Conservation (phyloP, 2,888 invertebrate genomes). For the Shargacucullia verbasci region DNA sequence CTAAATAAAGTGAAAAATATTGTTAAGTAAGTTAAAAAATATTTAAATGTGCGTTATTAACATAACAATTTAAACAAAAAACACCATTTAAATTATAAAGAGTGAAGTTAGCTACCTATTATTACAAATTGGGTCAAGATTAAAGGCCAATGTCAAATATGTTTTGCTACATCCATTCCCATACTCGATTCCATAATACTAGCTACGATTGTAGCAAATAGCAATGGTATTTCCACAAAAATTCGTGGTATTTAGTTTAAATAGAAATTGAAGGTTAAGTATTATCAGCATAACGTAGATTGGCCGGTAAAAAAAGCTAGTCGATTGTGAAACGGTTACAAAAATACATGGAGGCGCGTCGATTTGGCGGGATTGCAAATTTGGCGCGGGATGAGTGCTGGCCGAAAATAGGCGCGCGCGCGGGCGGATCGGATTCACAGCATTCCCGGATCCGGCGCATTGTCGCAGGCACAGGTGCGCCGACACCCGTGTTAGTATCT, state of each 20-base stretch:
- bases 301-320: slow-evolving; percentile 63
- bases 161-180: slow-evolving; percentile 64
- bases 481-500: slow-evolving; percentile 2
- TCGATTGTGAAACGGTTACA: slow-evolving; percentile 84
- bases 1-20: too few species aligned
- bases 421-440: slow-evolving; percentile 85
- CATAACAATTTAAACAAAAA: too few species aligned
- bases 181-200: slow-evolving; percentile 30
- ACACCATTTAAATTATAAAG: slow-evolving; percentile 4
- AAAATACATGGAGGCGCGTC: slow-evolving; percentile 85
- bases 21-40: background rate
- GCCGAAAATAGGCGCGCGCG: slow-evolving; percentile 82
- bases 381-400: slow-evolving; percentile 83
- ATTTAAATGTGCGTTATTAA: background rate
- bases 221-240: slow-evolving; percentile 21
- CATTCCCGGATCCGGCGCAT: slow-evolving; percentile 76
- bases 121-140: slow-evolving; percentile 71
- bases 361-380: slow-evolving; percentile 87
- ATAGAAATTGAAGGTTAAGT: slow-evolving; percentile 60
- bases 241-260: slow-evolving; percentile 34
- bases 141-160: slow-evolving; percentile 84
- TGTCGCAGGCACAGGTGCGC: slow-evolving; percentile 69
- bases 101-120: slow-evolving; percentile 35
- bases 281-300: slow-evolving; percentile 54
- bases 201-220: slow-evolving; percentile 2